Conservation (phyloP, 2,113 vertebrate genomes). For the crab-eating macaque (Macaca fascicularis) region DNA sequence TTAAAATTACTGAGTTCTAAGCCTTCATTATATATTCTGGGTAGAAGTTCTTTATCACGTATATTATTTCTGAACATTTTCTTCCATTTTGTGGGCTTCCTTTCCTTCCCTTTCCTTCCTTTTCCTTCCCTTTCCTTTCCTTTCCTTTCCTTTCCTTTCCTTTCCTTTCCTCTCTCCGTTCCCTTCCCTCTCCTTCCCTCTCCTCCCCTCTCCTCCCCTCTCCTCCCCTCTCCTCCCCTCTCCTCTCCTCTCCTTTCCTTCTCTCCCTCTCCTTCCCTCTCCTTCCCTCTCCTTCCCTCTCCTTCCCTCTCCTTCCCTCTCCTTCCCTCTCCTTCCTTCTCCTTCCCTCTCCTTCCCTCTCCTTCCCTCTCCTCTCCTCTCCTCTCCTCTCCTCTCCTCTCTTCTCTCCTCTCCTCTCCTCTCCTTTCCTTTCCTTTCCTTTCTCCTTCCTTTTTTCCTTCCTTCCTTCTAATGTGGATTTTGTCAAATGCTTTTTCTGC, state of each 20-base stretch:
- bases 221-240: fast-evolving
- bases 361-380: fast-evolving
- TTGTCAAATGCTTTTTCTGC: no score
- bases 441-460: no score
- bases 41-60: background rate
- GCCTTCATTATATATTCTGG: background rate
- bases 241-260: fast-evolving
- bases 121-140: fast-evolving
- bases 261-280: fast-evolving
- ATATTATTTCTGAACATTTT: background rate
- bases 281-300: fast-evolving
- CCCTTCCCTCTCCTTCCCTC: background rate
- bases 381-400: fast-evolving
- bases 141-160: fast-evolving
- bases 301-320: no score
- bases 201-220: fast-evolving
- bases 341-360: fast-evolving
- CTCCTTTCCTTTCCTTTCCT: fast-evolving
- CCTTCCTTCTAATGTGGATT: no score
- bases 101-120: fast-evolving
- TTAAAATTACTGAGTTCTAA: background rate
- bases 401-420: fast-evolving
- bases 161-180: fast-evolving
- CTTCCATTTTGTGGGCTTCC: background rate
- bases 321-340: fast-evolving